These are phyloP conservation scores for Tretioscincus oriximinensis DNA, from an alignment of 2,113 vertebrate species.

Conservation along the genomic window DNA sequence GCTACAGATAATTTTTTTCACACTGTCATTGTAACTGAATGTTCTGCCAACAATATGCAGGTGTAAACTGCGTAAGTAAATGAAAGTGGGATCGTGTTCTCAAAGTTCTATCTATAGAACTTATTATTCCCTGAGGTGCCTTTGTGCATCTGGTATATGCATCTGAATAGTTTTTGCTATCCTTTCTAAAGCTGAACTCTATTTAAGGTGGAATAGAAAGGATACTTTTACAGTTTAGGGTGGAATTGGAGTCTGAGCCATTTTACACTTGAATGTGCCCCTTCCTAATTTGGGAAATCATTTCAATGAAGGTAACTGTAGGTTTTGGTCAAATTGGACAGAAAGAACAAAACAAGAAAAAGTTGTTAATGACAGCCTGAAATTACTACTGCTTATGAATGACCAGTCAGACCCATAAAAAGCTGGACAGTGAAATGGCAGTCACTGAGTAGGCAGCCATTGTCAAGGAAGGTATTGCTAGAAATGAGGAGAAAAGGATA, in stretches of 20 bases:
- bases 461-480: no score
- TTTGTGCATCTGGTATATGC: constrained; percentile 3
- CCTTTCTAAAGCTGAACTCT: neutral
- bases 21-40: constrained; percentile 16
- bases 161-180: neutral
- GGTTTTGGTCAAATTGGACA: no score
- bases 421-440: no score
- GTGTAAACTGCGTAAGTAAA: constrained; percentile 25
- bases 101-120: constrained; percentile 24
- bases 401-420: no score
- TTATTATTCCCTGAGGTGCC: constrained; percentile 14
- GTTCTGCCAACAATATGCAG: constrained; percentile 39
- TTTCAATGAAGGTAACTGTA: no score
- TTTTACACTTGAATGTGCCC: no score
- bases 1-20: constrained; percentile 15
- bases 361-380: neutral
- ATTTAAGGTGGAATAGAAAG: constrained; percentile 19
- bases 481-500: no score
- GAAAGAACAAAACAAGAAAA: no score
- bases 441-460: no score
- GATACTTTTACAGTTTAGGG: neutral
- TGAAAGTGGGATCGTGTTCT: constrained; percentile 21
- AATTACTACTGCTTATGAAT: no score
- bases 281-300: no score
- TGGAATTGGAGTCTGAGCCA: no score